Evolutionary conservation across 2,888 invertebrate genomes (phyloP).

Genomic region (Drosophila kuntzei): DNA sequence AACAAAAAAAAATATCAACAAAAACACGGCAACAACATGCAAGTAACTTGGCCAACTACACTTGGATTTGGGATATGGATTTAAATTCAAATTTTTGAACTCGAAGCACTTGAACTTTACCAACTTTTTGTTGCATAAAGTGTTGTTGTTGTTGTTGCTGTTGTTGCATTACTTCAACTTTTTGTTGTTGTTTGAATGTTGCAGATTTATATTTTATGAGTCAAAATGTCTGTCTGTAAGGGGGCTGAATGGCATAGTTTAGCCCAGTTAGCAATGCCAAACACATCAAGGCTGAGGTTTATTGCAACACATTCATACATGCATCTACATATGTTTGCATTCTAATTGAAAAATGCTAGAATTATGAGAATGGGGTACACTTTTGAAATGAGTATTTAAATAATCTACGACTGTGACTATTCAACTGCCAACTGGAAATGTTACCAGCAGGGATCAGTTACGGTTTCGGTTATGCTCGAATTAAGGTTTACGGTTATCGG

Average conservation of each 20-base stretch:
- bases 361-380: constrained; percentile 12
- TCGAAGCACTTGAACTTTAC: constrained; percentile 48
- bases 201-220: constrained; percentile 71
- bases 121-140: constrained; percentile 50
- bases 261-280: constrained; percentile 27
- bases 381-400: constrained; percentile 4
- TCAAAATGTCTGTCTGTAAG: constrained; percentile 31
- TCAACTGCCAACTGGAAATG: no score
- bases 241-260: constrained; percentile 15
- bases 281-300: constrained; percentile 27
- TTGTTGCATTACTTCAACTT: constrained; percentile 26
- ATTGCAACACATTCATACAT: neutral
- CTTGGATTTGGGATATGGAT: constrained; percentile 23
- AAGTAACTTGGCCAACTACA: constrained; percentile 34
- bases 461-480: no score
- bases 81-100: constrained; percentile 35
- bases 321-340: constrained; percentile 9
- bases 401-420: neutral
- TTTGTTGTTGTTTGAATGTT: constrained; percentile 39
- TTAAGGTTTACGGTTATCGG: no score
- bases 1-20: constrained; percentile 21
- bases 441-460: no score
- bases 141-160: constrained; percentile 34
- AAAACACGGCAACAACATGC: constrained; percentile 17
- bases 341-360: constrained; percentile 33